Conservation (phyloP, 2,888 invertebrate species). For the Hymenopus coronatus region DNA sequence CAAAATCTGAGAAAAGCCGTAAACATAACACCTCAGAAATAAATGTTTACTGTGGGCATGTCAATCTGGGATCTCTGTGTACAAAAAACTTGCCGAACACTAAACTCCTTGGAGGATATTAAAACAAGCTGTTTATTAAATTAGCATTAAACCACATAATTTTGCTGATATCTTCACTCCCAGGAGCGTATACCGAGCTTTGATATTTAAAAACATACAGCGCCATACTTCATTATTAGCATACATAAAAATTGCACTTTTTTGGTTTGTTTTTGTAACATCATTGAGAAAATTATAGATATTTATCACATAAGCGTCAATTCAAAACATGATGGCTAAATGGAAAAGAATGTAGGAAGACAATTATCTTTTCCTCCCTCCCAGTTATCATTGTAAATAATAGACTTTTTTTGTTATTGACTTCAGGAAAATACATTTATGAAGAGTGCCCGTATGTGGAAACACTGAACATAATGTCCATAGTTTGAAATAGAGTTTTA, state of each 20-base stretch:
- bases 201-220: not conserved
- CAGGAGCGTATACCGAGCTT: not conserved
- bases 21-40: not conserved
- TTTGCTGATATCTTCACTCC: not conserved
- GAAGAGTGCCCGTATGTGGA: not conserved
- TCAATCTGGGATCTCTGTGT: not conserved
- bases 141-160: not conserved
- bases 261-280: not conserved
- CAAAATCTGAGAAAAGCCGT: not conserved
- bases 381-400: constrained; percentile 9
- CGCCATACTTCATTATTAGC: not conserved
- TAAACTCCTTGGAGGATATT: not conserved
- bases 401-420: not conserved
- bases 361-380: not conserved
- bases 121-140: not conserved
- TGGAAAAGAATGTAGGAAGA: not conserved
- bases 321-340: not conserved
- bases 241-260: not conserved
- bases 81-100: not conserved
- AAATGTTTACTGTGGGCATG: not conserved
- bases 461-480: constrained; percentile 13
- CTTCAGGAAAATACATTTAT: not conserved
- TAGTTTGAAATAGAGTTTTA: constrained; percentile 2
- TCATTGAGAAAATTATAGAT: not conserved
- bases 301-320: not conserved